A percentile compares a stretch with the other conserved stretches of the same genome.
phyloP scores from a whole-genome alignment of 2,113 vertebrate genomes.

The Pandion haliaetus region DNA sequence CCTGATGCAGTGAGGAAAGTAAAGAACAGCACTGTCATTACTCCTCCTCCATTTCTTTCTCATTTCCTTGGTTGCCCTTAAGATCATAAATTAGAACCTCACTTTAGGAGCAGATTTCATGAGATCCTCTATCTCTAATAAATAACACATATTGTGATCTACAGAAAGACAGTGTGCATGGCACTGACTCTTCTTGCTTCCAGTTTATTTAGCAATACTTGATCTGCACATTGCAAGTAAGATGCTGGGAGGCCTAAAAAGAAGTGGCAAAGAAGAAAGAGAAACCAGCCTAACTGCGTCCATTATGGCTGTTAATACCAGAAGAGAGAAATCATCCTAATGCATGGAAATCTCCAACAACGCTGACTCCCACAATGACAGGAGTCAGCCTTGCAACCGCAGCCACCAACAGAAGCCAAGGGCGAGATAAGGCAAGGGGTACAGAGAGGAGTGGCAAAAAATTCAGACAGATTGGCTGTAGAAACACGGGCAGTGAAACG shows the following conservation, averaged over 20 bases:
- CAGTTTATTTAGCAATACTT: neutral
- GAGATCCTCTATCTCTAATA: neutral
- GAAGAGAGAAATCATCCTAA: neutral
- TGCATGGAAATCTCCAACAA: neutral
- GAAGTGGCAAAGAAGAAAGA: neutral
- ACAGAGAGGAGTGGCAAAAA: neutral
- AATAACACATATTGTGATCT: neutral
- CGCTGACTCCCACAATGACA: neutral
- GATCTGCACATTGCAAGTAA: neutral
- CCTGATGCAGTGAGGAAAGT: neutral
- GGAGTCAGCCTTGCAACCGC: neutral
- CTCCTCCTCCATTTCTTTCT: neutral
- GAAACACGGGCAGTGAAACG: neutral
- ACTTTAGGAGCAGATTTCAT: neutral
- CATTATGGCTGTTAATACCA: neutral
- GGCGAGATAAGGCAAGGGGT: neutral
- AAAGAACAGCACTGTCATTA: neutral
- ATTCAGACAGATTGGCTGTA: neutral
- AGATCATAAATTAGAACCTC: neutral
- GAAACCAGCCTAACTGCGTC: neutral
- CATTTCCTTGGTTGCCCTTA: neutral
- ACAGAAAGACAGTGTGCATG: neutral
- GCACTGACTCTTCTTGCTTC: neutral
- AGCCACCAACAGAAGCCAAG: neutral
- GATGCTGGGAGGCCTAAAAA: neutral